Conservation (phyloP, 2,888 invertebrate species). For the Tenthredo distinguenda region DNA sequence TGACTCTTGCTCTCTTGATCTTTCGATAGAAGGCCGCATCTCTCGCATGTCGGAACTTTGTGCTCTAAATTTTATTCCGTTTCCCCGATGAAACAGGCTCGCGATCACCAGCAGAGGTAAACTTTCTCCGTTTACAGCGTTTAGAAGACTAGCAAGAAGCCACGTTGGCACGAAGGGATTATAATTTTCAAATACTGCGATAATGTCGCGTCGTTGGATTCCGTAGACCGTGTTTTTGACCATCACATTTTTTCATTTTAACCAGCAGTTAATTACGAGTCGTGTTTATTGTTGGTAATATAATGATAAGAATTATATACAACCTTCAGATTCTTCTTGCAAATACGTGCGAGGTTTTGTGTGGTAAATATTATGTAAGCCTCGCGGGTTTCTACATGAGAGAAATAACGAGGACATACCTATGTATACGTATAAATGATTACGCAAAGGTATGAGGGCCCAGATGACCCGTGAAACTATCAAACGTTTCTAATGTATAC, state of each 20-base stretch:
- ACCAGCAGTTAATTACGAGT: background rate
- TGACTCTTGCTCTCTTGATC: background rate
- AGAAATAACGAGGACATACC: constrained; percentile 25
- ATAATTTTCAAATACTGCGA: background rate
- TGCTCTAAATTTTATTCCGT: constrained; percentile 39
- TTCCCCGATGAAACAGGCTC: constrained; percentile 20
- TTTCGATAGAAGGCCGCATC: no score
- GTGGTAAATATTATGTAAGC: constrained; percentile 33
- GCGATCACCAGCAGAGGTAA: background rate
- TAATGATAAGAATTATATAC: background rate
- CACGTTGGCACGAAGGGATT: constrained; percentile 11
- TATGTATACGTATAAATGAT: background rate
- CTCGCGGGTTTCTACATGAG: background rate
- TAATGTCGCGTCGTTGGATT: background rate
- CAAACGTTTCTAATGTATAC: background rate
- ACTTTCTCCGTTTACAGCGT: constrained; percentile 42
- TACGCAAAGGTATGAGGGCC: constrained; percentile 12
- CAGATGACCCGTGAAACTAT: background rate
- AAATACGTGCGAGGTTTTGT: constrained; percentile 3
- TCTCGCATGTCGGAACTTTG: background rate
- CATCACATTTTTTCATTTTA: background rate
- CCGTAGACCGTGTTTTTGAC: background rate
- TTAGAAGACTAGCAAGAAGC: background rate
- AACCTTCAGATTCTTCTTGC: constrained; percentile 15
- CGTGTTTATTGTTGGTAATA: background rate